A percentile compares a stretch with the other conserved stretches of the same genome.
Evolutionary conservation across 2,888 invertebrate genomes (phyloP).

Genomic region (Bellardia pandia): DNA sequence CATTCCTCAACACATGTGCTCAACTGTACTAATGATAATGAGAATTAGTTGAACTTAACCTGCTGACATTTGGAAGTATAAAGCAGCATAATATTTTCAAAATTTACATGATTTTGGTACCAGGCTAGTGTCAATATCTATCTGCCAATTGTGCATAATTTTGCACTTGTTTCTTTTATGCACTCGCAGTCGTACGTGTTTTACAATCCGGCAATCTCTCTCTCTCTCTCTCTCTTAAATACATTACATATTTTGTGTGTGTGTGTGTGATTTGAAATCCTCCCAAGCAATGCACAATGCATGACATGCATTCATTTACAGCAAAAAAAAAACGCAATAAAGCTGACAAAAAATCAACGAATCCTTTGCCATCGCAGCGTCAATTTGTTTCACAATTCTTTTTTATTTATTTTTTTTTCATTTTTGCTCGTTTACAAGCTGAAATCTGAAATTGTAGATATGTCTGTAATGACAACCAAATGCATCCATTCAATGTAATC

Average conservation of each 20-base stretch:
- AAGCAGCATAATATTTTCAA: too few species aligned
- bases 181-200: conserved; percentile 42
- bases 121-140: not conserved
- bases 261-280: not conserved
- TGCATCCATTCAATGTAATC: conserved; percentile 63
- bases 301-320: not conserved
- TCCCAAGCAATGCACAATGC: not conserved
- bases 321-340: not conserved
- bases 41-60: too few species aligned
- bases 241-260: conserved; percentile 3
- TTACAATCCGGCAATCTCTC: not conserved
- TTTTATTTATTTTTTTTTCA: not conserved
- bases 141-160: conserved; percentile 58
- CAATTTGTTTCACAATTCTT: conserved; percentile 43
- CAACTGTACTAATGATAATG: too few species aligned
- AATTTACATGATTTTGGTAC: not conserved
- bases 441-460: conserved; percentile 9
- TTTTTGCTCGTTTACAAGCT: not conserved
- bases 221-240: not conserved
- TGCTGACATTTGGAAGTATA: too few species aligned
- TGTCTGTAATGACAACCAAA: conserved; percentile 24
- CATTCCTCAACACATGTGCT: too few species aligned
- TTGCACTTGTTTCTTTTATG: conserved; percentile 41
- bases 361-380: conserved; percentile 48
- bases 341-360: conserved; percentile 31